phyloP scores from a whole-genome alignment of 2,797 vertebrate genomes.

The Numenius phaeopus region DNA sequence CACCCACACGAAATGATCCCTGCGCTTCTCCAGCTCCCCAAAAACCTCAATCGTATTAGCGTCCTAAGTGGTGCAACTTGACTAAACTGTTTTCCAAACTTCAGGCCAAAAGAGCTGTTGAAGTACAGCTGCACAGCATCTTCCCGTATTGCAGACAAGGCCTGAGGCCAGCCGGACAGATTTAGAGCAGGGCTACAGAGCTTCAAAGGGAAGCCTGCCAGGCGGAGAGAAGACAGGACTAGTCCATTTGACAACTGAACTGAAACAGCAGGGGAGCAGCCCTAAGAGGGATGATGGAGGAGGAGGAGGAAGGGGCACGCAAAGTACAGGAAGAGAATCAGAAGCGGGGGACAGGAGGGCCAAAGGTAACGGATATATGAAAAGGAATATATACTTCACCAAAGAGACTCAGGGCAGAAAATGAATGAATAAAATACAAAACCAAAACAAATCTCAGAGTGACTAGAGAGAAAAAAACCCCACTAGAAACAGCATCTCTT shows the following conservation, averaged over 20 bases:
- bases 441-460: background rate
- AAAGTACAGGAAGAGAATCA: background rate
- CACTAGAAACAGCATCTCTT: background rate
- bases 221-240: constrained; percentile 38
- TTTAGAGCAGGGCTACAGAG: constrained; percentile 12
- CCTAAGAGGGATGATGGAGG: background rate
- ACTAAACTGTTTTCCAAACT: background rate
- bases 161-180: constrained; percentile 16
- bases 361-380: background rate
- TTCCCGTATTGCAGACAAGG: background rate
- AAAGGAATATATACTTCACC: background rate
- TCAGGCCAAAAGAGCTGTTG: background rate
- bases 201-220: constrained; percentile 61
- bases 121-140: constrained; percentile 34
- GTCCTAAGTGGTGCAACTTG: background rate
- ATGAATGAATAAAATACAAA: background rate
- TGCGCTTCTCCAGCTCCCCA: background rate
- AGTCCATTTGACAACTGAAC: constrained; percentile 45
- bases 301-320: background rate
- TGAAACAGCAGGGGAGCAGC: constrained; percentile 29
- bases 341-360: background rate
- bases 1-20: background rate
- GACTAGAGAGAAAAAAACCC: background rate
- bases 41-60: background rate
- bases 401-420: background rate